These are phyloP conservation scores for Ephestia elutella DNA, from an alignment of 1,140 invertebrate genomes.

Conservation along the genomic window DNA sequence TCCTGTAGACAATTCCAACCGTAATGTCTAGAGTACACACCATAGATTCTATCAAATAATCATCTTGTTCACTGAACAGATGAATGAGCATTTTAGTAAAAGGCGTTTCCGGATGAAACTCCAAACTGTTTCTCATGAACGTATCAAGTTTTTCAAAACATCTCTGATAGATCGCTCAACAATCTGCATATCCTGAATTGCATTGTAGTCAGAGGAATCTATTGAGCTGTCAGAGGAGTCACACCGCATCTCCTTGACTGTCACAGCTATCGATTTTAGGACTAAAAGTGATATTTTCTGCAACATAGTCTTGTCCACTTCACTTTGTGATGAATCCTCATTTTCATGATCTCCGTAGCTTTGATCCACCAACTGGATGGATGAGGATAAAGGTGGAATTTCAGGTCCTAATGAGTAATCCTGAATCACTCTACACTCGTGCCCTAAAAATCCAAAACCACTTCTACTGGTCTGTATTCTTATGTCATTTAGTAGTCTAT, in stretches of 20 bases:
- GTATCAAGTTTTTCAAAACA: conserved; percentile 87
- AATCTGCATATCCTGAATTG: conserved; percentile 91
- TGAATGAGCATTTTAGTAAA: conserved; percentile 91
- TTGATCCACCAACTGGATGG: conserved; percentile 57
- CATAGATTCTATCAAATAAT: conserved; percentile 93
- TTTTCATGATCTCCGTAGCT: conserved; percentile 59
- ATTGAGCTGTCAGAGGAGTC: conserved; percentile 88
- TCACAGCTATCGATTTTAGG: conserved; percentile 91
- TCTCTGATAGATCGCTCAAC: conserved; percentile 90
- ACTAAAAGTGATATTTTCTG: conserved; percentile 90
- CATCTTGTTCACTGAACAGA: conserved; percentile 92
- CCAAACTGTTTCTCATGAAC: conserved; percentile 86
- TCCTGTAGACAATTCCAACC: conserved; percentile 86
- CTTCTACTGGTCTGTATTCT: conserved; percentile 69
- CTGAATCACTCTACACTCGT: conserved; percentile 61
- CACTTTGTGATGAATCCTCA: conserved; percentile 48
- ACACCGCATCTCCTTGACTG: conserved; percentile 90
- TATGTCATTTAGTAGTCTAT: conserved; percentile 81
- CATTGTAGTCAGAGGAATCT: conserved; percentile 86
- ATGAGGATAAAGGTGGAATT: conserved; percentile 42
- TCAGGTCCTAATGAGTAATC: conserved; percentile 56
- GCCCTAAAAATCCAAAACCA: conserved; percentile 74
- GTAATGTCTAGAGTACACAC: conserved; percentile 92
- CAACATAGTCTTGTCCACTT: conserved; percentile 82
- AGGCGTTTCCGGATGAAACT: conserved; percentile 90